Conservation (phyloP, 2,113 vertebrate species). For the Axis porcinus region DNA sequence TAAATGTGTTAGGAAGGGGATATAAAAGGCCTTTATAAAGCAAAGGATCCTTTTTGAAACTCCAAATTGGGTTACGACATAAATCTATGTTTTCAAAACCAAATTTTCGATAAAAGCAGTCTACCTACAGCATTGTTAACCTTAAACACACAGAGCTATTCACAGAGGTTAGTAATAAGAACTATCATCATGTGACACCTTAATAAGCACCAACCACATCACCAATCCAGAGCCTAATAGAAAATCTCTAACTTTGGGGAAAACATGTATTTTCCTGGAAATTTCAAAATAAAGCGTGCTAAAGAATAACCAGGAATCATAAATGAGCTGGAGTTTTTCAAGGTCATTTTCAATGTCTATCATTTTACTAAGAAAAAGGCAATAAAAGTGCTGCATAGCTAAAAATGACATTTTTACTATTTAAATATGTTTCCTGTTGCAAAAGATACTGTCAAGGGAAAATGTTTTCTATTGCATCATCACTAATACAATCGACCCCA, state of each 20-base stretch:
- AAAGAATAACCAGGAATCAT: background rate
- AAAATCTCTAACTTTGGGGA: background rate
- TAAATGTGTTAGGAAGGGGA: background rate
- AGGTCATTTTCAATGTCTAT: background rate
- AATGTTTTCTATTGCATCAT: background rate
- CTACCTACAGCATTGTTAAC: background rate
- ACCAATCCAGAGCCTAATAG: background rate
- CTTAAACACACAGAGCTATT: background rate
- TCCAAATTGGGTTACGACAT: background rate
- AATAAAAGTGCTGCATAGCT: background rate
- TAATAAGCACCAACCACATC: background rate
- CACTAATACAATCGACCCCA: background rate
- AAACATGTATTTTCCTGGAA: background rate
- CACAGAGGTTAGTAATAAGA: background rate
- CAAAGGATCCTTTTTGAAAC: background rate
- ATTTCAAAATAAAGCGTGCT: background rate
- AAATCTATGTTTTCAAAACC: background rate
- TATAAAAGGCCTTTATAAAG: background rate
- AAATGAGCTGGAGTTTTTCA: background rate
- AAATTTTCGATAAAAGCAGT: background rate
- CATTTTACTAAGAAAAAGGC: constrained; percentile 8
- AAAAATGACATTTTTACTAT: background rate
- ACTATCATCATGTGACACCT: background rate
- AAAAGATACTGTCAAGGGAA: background rate
- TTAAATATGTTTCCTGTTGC: constrained; percentile 8